Evolutionary conservation across 2,113 vertebrate species (phyloP), one percentile per base, ranked within the genome.

Genomic region (Urocitellus parryii): DNA sequence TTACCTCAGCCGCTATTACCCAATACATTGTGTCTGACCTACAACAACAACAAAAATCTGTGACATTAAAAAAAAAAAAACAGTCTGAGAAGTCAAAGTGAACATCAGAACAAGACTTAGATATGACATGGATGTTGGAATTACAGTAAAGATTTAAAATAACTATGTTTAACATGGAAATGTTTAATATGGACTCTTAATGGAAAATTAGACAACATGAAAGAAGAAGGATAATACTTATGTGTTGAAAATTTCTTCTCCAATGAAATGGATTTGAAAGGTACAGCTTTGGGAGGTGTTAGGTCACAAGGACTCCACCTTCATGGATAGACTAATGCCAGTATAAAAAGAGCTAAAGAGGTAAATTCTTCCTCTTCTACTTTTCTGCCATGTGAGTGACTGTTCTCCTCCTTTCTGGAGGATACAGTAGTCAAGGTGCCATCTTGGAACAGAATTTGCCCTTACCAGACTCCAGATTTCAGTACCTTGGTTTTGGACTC

Each of bases 231-330:
- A 13, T 20, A 56, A 72, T 8, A 22, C 0, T 8, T 82, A 76
- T 20, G 42, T 4, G 8, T 24, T 61, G 25, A 39, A 51, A 14
- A 37, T 48, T 51, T 34, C 42, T 65, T 74, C 6, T 34, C 37
- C 22, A 56, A 20, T 17, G 8, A 11, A 51, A 63, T 2, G 27
- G 14, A 56, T 67, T 16, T 56, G 18, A 14, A 27, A 82, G 17
- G 27, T 17, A 13, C 14, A 8, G 2, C 27, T 34, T 67, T 87
- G 24, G 4, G 10, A 72, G 4, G 32, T 25, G 39, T 20, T 45
- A 16, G 4, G 3, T 48, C 6, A 22, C 42, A 5, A 45, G 29
- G n/a, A 3, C 2, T 34, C 2, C 1, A 42, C 29, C 27, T 0
- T 34, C 3, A 8, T 7, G 34, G 48, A 88, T n/a, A 20, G 25